Conservation (phyloP, 2,113 vertebrate genomes). For the Pongo abelii region DNA sequence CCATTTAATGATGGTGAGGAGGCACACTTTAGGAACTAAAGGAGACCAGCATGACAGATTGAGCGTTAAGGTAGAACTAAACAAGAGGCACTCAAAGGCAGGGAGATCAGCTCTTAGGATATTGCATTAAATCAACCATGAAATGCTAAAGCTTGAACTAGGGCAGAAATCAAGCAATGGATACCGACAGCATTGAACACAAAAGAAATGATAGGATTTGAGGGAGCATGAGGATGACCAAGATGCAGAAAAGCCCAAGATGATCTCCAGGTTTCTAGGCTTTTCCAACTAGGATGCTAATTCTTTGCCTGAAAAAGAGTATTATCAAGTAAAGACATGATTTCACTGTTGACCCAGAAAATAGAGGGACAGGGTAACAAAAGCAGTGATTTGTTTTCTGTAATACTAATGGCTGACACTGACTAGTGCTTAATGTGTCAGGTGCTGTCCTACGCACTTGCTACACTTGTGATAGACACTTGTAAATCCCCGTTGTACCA, state of each 20-base stretch:
- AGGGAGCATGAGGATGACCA: background rate
- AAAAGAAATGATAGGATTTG: background rate
- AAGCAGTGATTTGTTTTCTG: background rate
- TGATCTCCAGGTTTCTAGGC: background rate
- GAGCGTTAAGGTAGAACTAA: background rate
- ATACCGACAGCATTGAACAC: background rate
- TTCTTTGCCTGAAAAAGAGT: background rate
- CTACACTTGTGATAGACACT: too few species aligned
- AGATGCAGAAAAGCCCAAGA: background rate
- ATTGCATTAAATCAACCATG: background rate
- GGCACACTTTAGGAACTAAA: background rate
- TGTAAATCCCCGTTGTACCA: background rate
- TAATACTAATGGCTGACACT: background rate
- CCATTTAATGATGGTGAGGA: background rate
- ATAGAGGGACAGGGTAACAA: background rate
- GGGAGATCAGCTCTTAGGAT: background rate
- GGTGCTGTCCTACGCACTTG: background rate
- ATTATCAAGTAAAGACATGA: background rate
- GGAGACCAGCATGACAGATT: background rate
- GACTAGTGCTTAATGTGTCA: background rate
- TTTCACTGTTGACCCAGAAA: background rate
- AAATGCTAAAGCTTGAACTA: background rate
- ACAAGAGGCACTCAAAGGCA: too few species aligned
- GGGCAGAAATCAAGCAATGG: background rate
- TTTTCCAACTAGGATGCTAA: background rate